phyloP scores from a whole-genome alignment of 2,888 invertebrate species.

The Caenorhabditis sp. region DNA sequence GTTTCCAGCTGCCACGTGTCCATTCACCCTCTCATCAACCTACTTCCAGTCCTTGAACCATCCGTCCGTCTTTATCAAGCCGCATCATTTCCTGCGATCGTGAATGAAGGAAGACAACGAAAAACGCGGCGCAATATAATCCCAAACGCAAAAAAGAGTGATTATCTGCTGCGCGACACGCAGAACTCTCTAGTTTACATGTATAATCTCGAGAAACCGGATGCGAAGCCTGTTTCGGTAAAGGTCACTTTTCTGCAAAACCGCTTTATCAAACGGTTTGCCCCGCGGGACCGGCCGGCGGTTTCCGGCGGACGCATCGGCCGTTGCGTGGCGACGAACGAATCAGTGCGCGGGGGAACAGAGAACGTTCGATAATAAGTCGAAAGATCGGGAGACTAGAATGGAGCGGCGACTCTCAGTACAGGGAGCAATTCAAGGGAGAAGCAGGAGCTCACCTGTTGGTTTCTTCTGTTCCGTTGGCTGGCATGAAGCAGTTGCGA shows the following conservation, averaged over 20 bases:
- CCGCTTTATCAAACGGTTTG: slow-evolving; percentile 43
- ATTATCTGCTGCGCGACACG: slow-evolving; percentile 13
- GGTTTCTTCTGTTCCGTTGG: slow-evolving; percentile 37
- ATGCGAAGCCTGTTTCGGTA: slow-evolving; percentile 44
- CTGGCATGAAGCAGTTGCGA: slow-evolving; percentile 64
- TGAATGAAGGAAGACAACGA: too few species aligned
- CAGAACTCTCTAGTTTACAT: slow-evolving; percentile 37
- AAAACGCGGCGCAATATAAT: neutral
- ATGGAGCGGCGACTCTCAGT: too few species aligned
- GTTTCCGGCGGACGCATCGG: slow-evolving; percentile 17
- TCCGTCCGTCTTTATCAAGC: too few species aligned
- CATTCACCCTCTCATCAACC: neutral
- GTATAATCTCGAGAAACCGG: slow-evolving; percentile 43
- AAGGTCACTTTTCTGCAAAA: slow-evolving; percentile 54
- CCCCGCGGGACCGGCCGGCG: neutral
- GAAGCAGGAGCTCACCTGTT: slow-evolving; percentile 23
- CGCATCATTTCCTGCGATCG: slow-evolving; percentile 5
- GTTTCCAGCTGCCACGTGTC: too few species aligned
- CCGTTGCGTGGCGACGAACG: slow-evolving; percentile 2
- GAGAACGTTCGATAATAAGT: slow-evolving; percentile 9
- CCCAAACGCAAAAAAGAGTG: slow-evolving; percentile 33
- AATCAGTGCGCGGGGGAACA: neutral
- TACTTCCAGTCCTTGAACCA: neutral
- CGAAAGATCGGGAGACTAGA: slow-evolving; percentile 1
- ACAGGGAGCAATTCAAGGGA: too few species aligned